phyloP scores from a whole-genome alignment of 1,140 invertebrate genomes.

The Lucilia sericata region DNA sequence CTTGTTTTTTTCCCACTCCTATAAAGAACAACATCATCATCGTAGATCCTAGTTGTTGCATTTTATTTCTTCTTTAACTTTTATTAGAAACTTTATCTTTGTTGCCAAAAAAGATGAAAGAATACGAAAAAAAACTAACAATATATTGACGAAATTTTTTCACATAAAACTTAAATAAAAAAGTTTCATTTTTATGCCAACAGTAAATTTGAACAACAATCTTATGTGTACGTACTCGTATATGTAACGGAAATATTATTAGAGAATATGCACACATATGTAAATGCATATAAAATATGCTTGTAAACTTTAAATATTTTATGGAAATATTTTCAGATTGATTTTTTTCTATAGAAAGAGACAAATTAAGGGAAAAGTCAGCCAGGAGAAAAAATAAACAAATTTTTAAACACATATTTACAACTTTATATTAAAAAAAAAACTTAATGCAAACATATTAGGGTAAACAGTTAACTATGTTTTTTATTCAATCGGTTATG shows the following conservation, averaged over 20 bases:
- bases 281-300: neutral
- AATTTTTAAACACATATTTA: too few species aligned
- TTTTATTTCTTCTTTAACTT: neutral
- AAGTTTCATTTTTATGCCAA: neutral
- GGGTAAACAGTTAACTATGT: too few species aligned
- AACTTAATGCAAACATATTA: too few species aligned
- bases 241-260: neutral
- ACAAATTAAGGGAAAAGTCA: neutral
- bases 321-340: neutral
- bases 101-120: neutral
- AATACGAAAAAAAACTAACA: neutral
- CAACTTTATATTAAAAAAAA: too few species aligned
- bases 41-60: neutral
- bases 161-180: neutral
- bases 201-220: neutral
- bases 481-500: too few species aligned
- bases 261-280: neutral
- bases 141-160: neutral
- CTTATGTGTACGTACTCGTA: neutral
- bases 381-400: neutral
- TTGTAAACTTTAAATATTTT: neutral
- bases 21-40: too few species aligned
- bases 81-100: neutral
- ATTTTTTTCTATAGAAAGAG: neutral
- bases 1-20: too few species aligned